Evolutionary conservation across 2,888 invertebrate species (phyloP).

Genomic region (Caenorhabditis panamensis): DNA sequence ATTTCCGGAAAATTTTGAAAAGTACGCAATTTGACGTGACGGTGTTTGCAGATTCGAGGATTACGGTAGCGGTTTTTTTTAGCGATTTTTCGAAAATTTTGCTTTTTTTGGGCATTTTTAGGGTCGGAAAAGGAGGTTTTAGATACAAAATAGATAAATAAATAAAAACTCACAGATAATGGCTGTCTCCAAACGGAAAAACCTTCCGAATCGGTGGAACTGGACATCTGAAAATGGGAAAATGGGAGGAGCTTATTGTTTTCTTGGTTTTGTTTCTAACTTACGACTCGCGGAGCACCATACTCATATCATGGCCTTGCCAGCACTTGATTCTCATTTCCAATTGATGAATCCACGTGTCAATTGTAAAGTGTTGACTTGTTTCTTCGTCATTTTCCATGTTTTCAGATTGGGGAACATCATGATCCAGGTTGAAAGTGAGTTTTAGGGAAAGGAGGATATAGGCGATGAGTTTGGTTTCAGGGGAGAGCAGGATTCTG

Average conservation of each 20-base stretch:
- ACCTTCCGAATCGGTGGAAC: slow-evolving; percentile 10
- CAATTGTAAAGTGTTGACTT: slow-evolving; percentile 34
- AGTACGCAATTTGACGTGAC: too few species aligned
- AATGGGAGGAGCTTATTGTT: too few species aligned
- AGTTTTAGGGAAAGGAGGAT: slow-evolving; percentile 70
- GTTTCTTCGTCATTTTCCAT: not conserved
- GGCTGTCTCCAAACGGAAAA: slow-evolving; percentile 23
- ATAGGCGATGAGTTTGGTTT: slow-evolving; percentile 70
- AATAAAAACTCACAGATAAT: not conserved
- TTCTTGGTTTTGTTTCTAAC: not conserved
- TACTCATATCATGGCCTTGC: slow-evolving; percentile 61
- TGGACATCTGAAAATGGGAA: slow-evolving; percentile 21
- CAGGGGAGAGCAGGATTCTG: slow-evolving; percentile 65
- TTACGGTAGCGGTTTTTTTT: too few species aligned
- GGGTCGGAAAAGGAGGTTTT: too few species aligned
- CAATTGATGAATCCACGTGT: slow-evolving; percentile 64
- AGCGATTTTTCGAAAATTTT: too few species aligned
- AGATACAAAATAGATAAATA: too few species aligned
- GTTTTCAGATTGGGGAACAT: not conserved
- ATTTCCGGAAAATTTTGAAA: too few species aligned
- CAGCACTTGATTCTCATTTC: slow-evolving; percentile 62
- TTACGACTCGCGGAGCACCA: slow-evolving; percentile 44
- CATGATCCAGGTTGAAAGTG: slow-evolving; percentile 68
- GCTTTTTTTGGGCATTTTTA: too few species aligned
- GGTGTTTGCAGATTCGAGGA: too few species aligned